Evolutionary conservation across 2,888 invertebrate species (phyloP).

Genomic region (Adineta ricciae): DNA sequence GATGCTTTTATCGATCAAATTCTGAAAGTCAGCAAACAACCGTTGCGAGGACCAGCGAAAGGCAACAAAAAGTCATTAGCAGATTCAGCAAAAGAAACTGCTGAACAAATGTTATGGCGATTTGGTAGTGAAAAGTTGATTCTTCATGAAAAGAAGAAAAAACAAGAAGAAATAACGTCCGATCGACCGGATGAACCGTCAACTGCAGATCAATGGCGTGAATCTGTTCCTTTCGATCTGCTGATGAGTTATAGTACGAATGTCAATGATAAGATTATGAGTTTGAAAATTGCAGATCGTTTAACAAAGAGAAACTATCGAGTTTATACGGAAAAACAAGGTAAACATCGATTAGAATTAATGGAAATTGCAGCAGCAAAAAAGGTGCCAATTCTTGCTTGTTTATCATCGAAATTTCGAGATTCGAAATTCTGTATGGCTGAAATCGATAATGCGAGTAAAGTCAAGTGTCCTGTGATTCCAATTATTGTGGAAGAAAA

Average conservation of each 20-base stretch:
- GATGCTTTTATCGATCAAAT: neutral
- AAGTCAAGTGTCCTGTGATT: neutral
- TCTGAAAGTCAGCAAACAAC: neutral
- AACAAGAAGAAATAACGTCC: neutral
- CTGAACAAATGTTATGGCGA: neutral
- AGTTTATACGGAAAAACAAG: neutral
- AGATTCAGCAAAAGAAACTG: neutral
- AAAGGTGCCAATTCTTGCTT: neutral
- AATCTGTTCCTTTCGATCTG: neutral
- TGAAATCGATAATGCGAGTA: neutral
- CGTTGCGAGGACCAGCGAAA: too few relatives aligned
- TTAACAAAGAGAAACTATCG: neutral
- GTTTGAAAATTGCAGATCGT: neutral
- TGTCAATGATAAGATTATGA: neutral
- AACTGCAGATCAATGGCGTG: neutral
- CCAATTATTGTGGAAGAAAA: neutral
- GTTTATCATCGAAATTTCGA: neutral
- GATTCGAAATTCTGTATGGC: neutral
- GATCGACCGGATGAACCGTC: too few relatives aligned
- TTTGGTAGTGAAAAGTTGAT: neutral
- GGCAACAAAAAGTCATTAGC: too few relatives aligned
- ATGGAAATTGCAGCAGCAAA: neutral
- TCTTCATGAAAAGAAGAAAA: neutral
- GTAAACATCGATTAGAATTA: neutral
- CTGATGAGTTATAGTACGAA: neutral